A percentile compares a stretch with the other conserved stretches of the same genome.
phyloP scores from a whole-genome alignment of 2,888 invertebrate species.

The Tenthredo distinguenda region DNA sequence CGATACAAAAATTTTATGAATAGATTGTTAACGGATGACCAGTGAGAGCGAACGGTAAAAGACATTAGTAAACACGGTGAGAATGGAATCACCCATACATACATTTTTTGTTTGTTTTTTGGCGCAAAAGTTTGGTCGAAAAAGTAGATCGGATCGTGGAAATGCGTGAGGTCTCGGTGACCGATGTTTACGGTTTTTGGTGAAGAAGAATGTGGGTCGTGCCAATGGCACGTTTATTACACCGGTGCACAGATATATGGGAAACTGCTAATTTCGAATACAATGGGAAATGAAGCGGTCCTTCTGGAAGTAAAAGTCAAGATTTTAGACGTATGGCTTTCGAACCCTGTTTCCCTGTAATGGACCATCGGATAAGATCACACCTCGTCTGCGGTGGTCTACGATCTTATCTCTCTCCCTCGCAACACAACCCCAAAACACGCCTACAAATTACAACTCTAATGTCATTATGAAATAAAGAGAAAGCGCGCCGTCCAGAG shows the following conservation, averaged over 20 bases:
- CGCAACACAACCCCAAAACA: not conserved
- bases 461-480: not conserved
- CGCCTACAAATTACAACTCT: not conserved
- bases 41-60: too few species aligned
- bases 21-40: too few species aligned
- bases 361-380: slow-evolving; percentile 29
- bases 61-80: too few species aligned
- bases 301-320: slow-evolving; percentile 41
- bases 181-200: not conserved
- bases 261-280: slow-evolving; percentile 22
- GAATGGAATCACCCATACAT: too few species aligned
- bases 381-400: slow-evolving; percentile 23
- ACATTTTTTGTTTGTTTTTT: not conserved
- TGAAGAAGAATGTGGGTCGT: not conserved
- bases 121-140: not conserved
- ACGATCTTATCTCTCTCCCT: not conserved
- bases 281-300: slow-evolving; percentile 28
- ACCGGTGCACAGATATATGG: not conserved
- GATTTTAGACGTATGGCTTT: not conserved
- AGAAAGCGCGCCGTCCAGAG: not conserved
- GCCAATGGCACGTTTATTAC: too few species aligned
- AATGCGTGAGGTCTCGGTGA: slow-evolving; percentile 38
- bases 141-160: slow-evolving; percentile 28
- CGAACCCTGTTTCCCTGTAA: slow-evolving; percentile 33
- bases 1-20: too few species aligned